phyloP scores from a whole-genome alignment of 2,888 invertebrate genomes.

The Eupeodes latifasciatus region DNA sequence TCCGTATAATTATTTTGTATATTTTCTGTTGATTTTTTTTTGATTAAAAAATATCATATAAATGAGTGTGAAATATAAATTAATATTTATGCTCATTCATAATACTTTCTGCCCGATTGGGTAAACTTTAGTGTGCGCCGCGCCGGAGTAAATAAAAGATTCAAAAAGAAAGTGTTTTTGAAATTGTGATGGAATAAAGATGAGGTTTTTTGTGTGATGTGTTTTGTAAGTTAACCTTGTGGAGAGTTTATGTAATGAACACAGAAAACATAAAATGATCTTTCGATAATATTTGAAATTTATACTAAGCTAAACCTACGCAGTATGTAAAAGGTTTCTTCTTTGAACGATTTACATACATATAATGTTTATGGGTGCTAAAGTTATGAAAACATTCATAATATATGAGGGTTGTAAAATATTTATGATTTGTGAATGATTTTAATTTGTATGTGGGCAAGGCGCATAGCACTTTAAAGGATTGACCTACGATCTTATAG shows the following conservation, averaged over 20 bases:
- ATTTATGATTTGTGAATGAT: no score
- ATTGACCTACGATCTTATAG: no score
- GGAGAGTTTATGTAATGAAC: constrained; percentile 27
- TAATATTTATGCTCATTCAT: constrained; percentile 12
- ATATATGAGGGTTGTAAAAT: no score
- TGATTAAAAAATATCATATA: background rate
- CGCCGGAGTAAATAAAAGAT: background rate
- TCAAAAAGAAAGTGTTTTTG: constrained; percentile 24
- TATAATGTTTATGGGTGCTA: no score
- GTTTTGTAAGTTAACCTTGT: constrained; percentile 67
- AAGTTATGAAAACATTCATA: no score
- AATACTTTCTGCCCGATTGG: constrained; percentile 30
- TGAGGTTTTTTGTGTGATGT: constrained; percentile 43
- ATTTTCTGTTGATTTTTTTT: background rate
- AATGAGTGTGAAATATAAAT: constrained; percentile 23
- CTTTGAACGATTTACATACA: no score
- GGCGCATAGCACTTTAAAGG: no score
- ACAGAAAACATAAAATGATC: constrained; percentile 4
- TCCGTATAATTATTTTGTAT: background rate
- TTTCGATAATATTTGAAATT: background rate
- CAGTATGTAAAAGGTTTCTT: no score
- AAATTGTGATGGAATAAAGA: constrained; percentile 26
- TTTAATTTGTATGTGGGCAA: no score
- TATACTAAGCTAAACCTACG: no score
- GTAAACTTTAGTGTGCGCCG: constrained; percentile 12